Evolutionary conservation across 2,113 vertebrate genomes (phyloP), one percentile per base, ranked within the genome.

Genomic region (Helogale parvula): DNA sequence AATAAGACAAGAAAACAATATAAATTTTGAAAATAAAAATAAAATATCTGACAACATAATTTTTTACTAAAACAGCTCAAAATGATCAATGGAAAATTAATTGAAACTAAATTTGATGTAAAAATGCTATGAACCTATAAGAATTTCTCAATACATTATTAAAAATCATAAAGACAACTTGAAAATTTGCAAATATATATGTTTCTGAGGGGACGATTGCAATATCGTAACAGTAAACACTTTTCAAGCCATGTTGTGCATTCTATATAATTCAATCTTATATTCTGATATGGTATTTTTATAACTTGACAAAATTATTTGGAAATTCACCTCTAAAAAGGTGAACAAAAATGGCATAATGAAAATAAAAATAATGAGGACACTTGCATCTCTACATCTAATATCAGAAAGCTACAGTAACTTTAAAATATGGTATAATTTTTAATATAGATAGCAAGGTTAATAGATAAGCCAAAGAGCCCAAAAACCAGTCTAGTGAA

Each of bases 271-370:
- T 27, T 65, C 31, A 80, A 87, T 68, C 45, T 90, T 84, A 27
- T 92, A 94, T 80, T 95, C 27, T 5, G 63, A 27, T 63, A 35
- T 10, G 27, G 6, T 41, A n/a, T 35, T 89, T 88, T 81, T 81
- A n/a, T 76, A 84, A 57, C 41, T 84, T 86, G 10, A 86, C 13
- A 89, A 94, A n/a, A 50, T 52, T 88, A 50, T 38, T 80, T 86
- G 63, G 76, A 94, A 89, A 69, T 52, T 69, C 2, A 72, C 52
- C 5, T 94, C 25, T 96, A 95, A 94, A 91, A 50, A 57, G 80
- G 23, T 82, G 8, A 91, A 84, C 23, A 88, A 77, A 92, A 72
- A 38, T 14, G 41, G 9, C 11, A 92, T 38, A 57, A 71, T 83
- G 19, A n/a, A 91, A 83, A 74, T 85, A 85, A 93, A 96, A 91